Evolutionary conservation across 1,140 invertebrate species (phyloP).

Genomic region (Aethina tumida): DNA sequence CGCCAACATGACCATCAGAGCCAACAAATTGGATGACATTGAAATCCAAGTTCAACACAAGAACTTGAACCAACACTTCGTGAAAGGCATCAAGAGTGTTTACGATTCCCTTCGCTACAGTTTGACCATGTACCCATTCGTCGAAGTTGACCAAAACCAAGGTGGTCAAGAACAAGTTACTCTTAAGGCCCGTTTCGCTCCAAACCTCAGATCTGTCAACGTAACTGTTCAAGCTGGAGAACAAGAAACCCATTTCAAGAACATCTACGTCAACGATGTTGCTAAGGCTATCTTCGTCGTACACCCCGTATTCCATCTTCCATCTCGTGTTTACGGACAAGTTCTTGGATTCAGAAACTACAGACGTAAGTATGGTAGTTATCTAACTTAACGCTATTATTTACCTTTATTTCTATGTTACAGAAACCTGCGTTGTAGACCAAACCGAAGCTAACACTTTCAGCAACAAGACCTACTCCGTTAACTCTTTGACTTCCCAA

Average conservation of each 20-base stretch:
- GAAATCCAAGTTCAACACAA: slow-evolving; percentile 37
- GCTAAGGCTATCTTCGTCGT: slow-evolving; percentile 31
- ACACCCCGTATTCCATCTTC: slow-evolving; percentile 36
- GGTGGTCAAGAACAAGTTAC: slow-evolving; percentile 41
- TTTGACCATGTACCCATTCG: slow-evolving; percentile 9
- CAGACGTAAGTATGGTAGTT: slow-evolving; percentile 26
- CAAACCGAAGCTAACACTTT: slow-evolving; percentile 45
- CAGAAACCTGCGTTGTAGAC: slow-evolving; percentile 52
- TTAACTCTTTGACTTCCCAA: slow-evolving; percentile 40
- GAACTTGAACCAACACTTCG: slow-evolving; percentile 16
- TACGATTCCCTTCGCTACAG: slow-evolving; percentile 7
- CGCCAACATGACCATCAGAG: slow-evolving; percentile 37
- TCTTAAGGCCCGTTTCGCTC: slow-evolving; percentile 34
- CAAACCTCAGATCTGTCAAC: slow-evolving; percentile 35
- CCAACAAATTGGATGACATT: slow-evolving; percentile 38
- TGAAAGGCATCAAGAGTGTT: slow-evolving; percentile 5
- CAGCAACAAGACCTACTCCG: slow-evolving; percentile 45
- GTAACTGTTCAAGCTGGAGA: slow-evolving; percentile 36
- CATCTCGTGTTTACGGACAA: slow-evolving; percentile 34
- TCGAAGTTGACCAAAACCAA: slow-evolving; percentile 3
- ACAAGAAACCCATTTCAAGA: slow-evolving; percentile 33
- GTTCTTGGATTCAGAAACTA: slow-evolving; percentile 22
- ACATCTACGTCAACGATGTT: too few species aligned
- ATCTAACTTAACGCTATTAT: too few species aligned
- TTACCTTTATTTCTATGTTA: too few species aligned